phyloP scores from a whole-genome alignment of 2,113 vertebrate genomes.

The Sinocyclocheilus maitianheensis region DNA sequence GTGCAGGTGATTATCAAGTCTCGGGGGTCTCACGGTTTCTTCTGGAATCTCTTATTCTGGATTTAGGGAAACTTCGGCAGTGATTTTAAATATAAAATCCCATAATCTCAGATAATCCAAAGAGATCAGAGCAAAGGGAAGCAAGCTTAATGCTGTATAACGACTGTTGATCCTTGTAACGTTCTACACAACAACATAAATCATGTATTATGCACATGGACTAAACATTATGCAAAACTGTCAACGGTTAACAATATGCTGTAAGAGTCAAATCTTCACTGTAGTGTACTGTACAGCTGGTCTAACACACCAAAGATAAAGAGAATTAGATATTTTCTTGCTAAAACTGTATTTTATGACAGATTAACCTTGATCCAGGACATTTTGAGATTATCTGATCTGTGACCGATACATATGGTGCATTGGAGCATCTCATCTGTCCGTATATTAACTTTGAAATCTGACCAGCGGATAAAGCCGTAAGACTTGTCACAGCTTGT shows the following conservation, averaged over 20 bases:
- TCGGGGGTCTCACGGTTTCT: neutral
- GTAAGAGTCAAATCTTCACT: neutral
- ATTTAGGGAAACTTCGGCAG: constrained; percentile 46
- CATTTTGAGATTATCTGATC: constrained; percentile 74
- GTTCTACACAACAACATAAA: constrained; percentile 59
- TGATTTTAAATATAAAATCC: constrained; percentile 67
- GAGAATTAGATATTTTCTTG: constrained; percentile 55
- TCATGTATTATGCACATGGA: constrained; percentile 56
- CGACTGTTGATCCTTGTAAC: constrained; percentile 71
- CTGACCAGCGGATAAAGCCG: neutral
- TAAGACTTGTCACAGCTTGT: neutral
- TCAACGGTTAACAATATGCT: neutral
- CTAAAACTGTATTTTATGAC: constrained; percentile 69
- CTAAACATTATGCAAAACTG: neutral
- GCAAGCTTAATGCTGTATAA: constrained; percentile 72
- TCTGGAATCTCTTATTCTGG: constrained; percentile 50
- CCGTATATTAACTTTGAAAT: constrained; percentile 45
- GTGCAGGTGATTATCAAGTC: neutral
- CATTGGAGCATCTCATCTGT: constrained; percentile 64
- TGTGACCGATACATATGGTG: constrained; percentile 71
- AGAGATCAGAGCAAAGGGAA: constrained; percentile 72
- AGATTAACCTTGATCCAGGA: constrained; percentile 76
- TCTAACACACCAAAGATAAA: neutral
- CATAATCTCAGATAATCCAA: constrained; percentile 75
- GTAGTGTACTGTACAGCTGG: neutral